Conservation (phyloP, 1,140 invertebrate genomes). For the Drosophila murphyi region DNA sequence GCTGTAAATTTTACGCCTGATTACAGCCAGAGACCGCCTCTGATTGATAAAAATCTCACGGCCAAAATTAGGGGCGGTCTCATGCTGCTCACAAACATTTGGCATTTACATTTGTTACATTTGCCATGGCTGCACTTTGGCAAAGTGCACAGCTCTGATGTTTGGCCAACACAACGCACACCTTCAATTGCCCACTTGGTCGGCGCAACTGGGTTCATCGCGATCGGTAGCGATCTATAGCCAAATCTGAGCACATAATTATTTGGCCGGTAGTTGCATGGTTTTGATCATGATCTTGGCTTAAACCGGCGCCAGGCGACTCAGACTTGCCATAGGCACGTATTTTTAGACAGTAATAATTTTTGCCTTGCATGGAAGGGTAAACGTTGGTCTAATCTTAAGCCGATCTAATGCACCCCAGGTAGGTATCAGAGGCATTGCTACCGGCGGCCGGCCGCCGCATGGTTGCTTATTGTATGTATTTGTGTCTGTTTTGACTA, state of each 20-base stretch:
- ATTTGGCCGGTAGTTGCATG: constrained; percentile 26
- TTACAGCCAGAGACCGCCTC: constrained; percentile 37
- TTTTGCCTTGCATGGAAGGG: constrained; percentile 51
- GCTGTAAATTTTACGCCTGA: constrained; percentile 76
- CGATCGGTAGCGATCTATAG: constrained; percentile 35
- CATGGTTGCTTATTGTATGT: constrained; percentile 14
- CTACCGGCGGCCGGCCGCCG: constrained; percentile 46
- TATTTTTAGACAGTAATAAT: constrained; percentile 41
- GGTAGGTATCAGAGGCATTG: constrained; percentile 54
- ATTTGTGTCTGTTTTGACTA: constrained; percentile 49
- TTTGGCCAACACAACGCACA: constrained; percentile 61
- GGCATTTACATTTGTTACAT: constrained; percentile 36
- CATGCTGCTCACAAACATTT: constrained; percentile 14
- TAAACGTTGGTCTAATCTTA: constrained; percentile 59
- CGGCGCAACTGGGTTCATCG: constrained; percentile 13
- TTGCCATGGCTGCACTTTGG: constrained; percentile 3
- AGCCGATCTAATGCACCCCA: constrained; percentile 73
- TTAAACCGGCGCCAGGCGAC: constrained; percentile 70
- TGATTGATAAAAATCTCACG: constrained; percentile 81
- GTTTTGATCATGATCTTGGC: constrained; percentile 42
- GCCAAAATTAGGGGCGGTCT: constrained; percentile 26
- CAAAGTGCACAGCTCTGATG: constrained; percentile 64
- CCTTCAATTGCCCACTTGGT: constrained; percentile 46
- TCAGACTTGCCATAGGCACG: constrained; percentile 30
- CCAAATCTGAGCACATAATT: constrained; percentile 67